Percentiles rank a stretch among this genome's conserved stretches.
phyloP scores from a whole-genome alignment of 92 coral and sea anemone species.

The Zoanthus solanderi region DNA sequence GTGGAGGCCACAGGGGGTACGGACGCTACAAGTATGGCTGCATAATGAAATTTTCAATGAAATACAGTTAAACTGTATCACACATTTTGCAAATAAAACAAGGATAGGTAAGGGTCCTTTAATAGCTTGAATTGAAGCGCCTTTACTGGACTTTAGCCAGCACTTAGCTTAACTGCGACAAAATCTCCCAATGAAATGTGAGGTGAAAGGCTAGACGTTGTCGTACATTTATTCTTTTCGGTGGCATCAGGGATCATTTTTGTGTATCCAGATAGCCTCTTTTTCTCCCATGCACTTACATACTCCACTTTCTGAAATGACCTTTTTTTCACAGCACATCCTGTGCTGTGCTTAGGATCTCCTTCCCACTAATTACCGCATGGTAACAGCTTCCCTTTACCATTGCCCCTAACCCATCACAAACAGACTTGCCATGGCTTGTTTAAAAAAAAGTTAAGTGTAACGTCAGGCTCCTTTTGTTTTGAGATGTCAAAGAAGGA shows the following conservation, averaged over 20 bases:
- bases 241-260: constrained; percentile 45
- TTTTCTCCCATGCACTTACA: no score
- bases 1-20: constrained; percentile 49
- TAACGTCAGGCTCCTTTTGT: no score
- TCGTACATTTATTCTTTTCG: constrained; percentile 34
- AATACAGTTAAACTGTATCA: constrained; percentile 46
- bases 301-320: no score
- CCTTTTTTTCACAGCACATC: no score
- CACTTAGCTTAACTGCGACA: no score
- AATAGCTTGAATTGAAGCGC: constrained; percentile 42
- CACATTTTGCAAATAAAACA: constrained; percentile 48
- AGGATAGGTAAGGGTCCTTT: constrained; percentile 47
- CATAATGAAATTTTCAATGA: constrained; percentile 50
- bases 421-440: no score
- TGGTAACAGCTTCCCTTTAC: no score
- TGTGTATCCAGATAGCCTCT: constrained; percentile 25
- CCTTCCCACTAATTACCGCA: no score
- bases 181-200: neutral
- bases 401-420: no score
- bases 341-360: no score
- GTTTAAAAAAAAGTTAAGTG: no score
- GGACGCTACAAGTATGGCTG: constrained; percentile 47
- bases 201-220: constrained; percentile 42
- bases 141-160: neutral
- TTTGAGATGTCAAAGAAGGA: no score